These are phyloP conservation scores for Proales similis DNA, from an alignment of 1,140 invertebrate species.

Conservation along the genomic window DNA sequence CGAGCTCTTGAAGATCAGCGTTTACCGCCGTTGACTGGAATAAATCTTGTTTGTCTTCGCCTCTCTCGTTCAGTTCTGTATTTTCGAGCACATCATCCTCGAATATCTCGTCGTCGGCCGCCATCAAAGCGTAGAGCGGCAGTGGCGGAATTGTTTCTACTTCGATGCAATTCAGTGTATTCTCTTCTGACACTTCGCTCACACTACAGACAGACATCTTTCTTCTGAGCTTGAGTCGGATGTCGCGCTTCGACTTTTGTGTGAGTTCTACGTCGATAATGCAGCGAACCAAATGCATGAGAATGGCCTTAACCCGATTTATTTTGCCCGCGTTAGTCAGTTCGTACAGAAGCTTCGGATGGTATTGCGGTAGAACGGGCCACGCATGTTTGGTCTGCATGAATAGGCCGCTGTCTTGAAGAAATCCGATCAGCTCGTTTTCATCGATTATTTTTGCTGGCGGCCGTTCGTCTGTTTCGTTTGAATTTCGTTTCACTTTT, in stretches of 20 bases:
- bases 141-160: constrained; percentile 90
- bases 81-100: constrained; percentile 40
- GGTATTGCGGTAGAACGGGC: constrained; percentile 96
- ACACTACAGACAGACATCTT: constrained; percentile 74
- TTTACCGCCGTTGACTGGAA: neutral
- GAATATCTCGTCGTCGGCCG: constrained; percentile 71
- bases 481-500: constrained; percentile 39
- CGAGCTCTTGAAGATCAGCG: constrained; percentile 3
- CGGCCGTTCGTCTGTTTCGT: constrained; percentile 39
- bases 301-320: constrained; percentile 89
- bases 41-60: constrained; percentile 38
- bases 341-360: constrained; percentile 96
- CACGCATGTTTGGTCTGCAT: constrained; percentile 87
- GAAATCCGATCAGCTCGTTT: constrained; percentile 7
- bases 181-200: constrained; percentile 59
- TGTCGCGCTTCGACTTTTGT: constrained; percentile 29
- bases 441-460: constrained; percentile 43
- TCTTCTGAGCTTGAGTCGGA: constrained; percentile 56
- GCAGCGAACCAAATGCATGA: constrained; percentile 80
- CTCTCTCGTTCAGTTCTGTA: constrained; percentile 20
- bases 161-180: constrained; percentile 84
- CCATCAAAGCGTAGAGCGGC: constrained; percentile 85
- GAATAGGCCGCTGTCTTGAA: constrained; percentile 78
- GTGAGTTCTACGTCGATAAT: constrained; percentile 45
- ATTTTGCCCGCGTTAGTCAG: constrained; percentile 97